Base-by-base conservation (phyloP, 2,113 vertebrate genomes). In the Lasiurus cinereus region DNA sequence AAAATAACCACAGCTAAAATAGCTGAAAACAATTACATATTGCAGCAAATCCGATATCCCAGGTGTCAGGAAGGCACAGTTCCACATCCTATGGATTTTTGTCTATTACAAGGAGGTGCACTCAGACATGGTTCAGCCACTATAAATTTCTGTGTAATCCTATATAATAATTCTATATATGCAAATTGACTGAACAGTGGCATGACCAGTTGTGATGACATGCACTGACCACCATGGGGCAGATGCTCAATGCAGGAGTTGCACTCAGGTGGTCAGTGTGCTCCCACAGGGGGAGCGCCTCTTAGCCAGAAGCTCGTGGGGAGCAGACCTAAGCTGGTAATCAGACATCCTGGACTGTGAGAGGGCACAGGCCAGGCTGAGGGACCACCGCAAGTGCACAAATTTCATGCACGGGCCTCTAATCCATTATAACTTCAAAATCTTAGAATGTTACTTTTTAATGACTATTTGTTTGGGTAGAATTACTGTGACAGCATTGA, bases 1-100 rank as follows among this genome's bases (percentile, higher is more conserved):
- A 97, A 97, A 97, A 97, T 95, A 97, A 97, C 94, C 66, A 90
- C 33, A 54, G 54, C 85, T 80, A 91, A 97, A 97, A 95, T 97
- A 97, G 93, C 93, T 97, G 94, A 96, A 93, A 97, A 98, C 91
- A 98, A 97, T 97, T 95, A 83, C 86, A 90, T 89, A 69, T 90
- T 96, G 88, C 86, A 94, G 84, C 59, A 97, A 95, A 96, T 97
- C 85, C 94, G 96, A 91, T 85, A 95, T 39, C 39, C 31, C 36
- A 96, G 52, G 70, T 96, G 83, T 92, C 93, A 92, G 88, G 93
- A 97, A 98, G 96, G 77, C n/a, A 92, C 8, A 9, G 18, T n/a
- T 92, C 92, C 31, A 64, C 3, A 90, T 66, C n/a, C 70, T 93
- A 50, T n/a, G 59, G 95, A 86, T 36, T 66, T 80, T 90, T 96